Percentiles rank a stretch among this genome's conserved stretches.
Conservation (phyloP, 2,888 invertebrate genomes). For the Caenorhabditis virilis region DNA sequence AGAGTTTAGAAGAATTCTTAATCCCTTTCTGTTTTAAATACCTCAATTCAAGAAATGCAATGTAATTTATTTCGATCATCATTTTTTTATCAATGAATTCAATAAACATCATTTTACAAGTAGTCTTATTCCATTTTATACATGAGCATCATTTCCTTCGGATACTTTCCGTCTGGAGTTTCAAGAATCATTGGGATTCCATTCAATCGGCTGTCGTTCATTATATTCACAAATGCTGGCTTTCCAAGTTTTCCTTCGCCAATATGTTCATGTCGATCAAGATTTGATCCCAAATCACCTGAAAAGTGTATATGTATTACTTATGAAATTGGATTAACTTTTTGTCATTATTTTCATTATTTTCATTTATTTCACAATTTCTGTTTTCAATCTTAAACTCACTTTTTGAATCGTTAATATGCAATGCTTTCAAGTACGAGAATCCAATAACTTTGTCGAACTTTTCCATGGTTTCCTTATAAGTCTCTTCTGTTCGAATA, state of each 20-base stretch:
- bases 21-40: conserved; percentile 5
- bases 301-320: conserved; percentile 6
- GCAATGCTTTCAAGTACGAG: conserved; percentile 71
- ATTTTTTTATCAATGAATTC: conserved; percentile 1
- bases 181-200: conserved; percentile 71
- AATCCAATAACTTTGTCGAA: conserved; percentile 71
- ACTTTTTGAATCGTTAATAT: conserved; percentile 73
- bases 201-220: conserved; percentile 70
- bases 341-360: background rate
- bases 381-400: conserved; percentile 10
- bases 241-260: conserved; percentile 71
- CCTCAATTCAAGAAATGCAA: conserved; percentile 2
- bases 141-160: conserved; percentile 53
- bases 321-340: background rate
- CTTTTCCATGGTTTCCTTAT: conserved; percentile 68
- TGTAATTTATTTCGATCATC: background rate
- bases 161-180: conserved; percentile 68
- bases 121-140: conserved; percentile 42
- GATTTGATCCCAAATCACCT: conserved; percentile 70
- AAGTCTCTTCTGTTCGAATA: conserved; percentile 69
- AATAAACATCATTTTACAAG: conserved; percentile 3
- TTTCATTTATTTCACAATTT: background rate
- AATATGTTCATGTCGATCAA: conserved; percentile 72
- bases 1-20: conserved; percentile 20
- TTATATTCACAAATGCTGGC: conserved; percentile 69